phyloP scores from a whole-genome alignment of 2,888 invertebrate genomes.

The Agrypnus murinus region DNA sequence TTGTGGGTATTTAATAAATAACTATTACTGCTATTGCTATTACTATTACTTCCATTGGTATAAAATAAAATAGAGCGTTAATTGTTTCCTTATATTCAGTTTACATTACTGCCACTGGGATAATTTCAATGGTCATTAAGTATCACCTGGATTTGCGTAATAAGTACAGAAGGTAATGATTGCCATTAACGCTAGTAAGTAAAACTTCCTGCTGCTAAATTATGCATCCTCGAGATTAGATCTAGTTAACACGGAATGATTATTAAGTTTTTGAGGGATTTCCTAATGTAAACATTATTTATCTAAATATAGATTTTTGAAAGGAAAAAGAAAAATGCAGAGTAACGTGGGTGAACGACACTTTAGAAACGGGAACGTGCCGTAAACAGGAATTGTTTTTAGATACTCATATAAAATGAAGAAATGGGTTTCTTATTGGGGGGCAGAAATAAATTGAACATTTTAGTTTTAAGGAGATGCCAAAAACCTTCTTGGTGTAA shows the following conservation, averaged over 20 bases:
- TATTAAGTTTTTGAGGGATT: slow-evolving; percentile 12
- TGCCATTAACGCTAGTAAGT: background rate
- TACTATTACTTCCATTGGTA: background rate
- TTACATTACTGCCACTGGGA: slow-evolving; percentile 7
- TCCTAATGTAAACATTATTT: too few species aligned
- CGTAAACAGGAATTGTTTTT: too few species aligned
- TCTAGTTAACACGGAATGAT: background rate
- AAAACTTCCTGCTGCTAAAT: slow-evolving; percentile 17
- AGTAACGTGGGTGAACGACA: too few species aligned
- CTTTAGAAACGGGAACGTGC: too few species aligned
- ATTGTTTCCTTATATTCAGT: slow-evolving; percentile 24
- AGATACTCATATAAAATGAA: too few species aligned
- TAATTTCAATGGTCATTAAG: slow-evolving; percentile 20
- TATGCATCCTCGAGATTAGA: slow-evolving; percentile 23
- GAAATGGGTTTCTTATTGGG: too few species aligned
- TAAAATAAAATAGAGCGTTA: slow-evolving; percentile 2
- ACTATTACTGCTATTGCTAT: background rate
- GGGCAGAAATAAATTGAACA: too few species aligned
- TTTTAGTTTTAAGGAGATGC: too few species aligned
- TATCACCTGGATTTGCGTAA: slow-evolving; percentile 25
- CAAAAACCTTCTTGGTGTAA: too few species aligned
- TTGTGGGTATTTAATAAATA: background rate
- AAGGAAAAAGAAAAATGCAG: too few species aligned
- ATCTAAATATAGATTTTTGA: too few species aligned
- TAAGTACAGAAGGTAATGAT: background rate